Evolutionary conservation across 2,113 vertebrate genomes (phyloP), one percentile per base, ranked within the genome.

Genomic region (Lipophrys pholis): DNA sequence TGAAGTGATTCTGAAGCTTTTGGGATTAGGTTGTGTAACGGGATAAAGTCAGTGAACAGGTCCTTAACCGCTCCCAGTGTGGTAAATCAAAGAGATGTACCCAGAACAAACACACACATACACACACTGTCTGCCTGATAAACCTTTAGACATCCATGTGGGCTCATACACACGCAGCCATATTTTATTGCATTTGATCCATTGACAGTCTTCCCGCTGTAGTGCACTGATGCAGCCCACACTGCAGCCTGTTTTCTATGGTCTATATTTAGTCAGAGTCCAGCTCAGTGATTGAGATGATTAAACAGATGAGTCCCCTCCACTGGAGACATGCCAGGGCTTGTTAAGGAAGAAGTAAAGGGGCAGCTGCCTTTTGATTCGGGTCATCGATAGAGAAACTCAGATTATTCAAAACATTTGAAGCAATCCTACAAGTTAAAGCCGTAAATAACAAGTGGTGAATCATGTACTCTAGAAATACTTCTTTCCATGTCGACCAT

Each of bases 241-340:
- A 65, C 77, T 54, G 64, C 64, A 6, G 70, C 21, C 65, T 85
- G 84, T 82, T 84, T 83, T 73, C 67, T 86, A 39, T 71, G 62
- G 71, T 75, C 89, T 88, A 87, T 90, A 84, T 88, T 86, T 90
- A 90, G 85, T 54, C 68, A 49, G 67, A 4, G 80, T 80, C 69
- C 58, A 48, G 73, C 81, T 69, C 69, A 81, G 59, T 91, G 89
- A 91, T 85, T 84, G 82, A 87, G 85, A 88, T 86, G 80, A 92
- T 90, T 87, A 89, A 92, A 89, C 82, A 90, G 87, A 91, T 79
- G 82, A 90, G 82, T 82, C 70, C 78, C 64, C 75, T 78, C 76
- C 76, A 68, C 52, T 87, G 77, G 78, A 87, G 64, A 86, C 46
- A 10, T 63, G 71, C 80, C 74, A 87, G 46, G 49, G 41, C 64